Percentiles rank a stretch among this genome's conserved stretches.
Conservation (phyloP, 2,888 invertebrate genomes). For the Drosophila kuntzei region DNA sequence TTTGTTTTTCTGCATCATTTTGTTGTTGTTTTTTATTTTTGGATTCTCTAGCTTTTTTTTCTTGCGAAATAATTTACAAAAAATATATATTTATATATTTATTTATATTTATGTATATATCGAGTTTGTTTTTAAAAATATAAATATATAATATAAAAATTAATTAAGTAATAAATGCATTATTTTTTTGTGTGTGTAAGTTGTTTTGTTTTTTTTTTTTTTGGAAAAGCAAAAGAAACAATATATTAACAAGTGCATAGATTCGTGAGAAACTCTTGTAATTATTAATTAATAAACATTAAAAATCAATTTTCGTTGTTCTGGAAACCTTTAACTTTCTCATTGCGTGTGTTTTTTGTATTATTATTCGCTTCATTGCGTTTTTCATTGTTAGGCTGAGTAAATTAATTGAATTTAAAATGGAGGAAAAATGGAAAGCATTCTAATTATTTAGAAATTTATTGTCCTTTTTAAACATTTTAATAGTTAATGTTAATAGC, state of each 20-base stretch:
- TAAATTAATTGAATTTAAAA: slow-evolving; percentile 52
- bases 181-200: slow-evolving; percentile 51
- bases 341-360: slow-evolving; percentile 15
- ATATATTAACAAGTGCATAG: slow-evolving; percentile 14
- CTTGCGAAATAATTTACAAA: slow-evolving; percentile 74
- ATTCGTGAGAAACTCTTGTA: slow-evolving; percentile 21
- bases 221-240: slow-evolving; percentile 74
- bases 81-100: slow-evolving; percentile 61
- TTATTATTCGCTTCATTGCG: slow-evolving; percentile 17
- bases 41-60: slow-evolving; percentile 76
- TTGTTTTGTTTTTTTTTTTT: slow-evolving; percentile 36
- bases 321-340: slow-evolving; percentile 72
- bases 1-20: slow-evolving; percentile 23
- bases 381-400: slow-evolving; percentile 29
- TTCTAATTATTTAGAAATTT: slow-evolving; percentile 73
- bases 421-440: slow-evolving; percentile 62
- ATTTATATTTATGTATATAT: slow-evolving; percentile 45
- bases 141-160: slow-evolving; percentile 79
- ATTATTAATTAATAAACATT: slow-evolving; percentile 38
- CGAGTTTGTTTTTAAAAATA: slow-evolving; percentile 56
- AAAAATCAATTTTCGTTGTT: slow-evolving; percentile 76
- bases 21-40: slow-evolving; percentile 41
- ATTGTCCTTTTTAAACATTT: slow-evolving; percentile 79
- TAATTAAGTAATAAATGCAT: slow-evolving; percentile 80
- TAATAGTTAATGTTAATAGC: slow-evolving; percentile 62